Percentiles rank a stretch among this genome's conserved stretches.
phyloP scores from a whole-genome alignment of 1,140 invertebrate genomes.

The Amyelois transitella region DNA sequence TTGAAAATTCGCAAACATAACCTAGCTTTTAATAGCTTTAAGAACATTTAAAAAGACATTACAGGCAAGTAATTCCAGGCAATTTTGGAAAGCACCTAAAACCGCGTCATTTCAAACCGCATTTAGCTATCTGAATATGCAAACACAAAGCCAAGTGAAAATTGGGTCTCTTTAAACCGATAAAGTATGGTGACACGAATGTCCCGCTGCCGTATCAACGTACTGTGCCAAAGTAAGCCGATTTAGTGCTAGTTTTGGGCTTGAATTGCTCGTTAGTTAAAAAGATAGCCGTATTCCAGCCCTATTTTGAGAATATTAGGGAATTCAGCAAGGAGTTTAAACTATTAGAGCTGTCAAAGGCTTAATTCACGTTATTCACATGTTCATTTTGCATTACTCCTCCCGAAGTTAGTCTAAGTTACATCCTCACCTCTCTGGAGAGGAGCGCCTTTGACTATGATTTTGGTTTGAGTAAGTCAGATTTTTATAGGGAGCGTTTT shows the following conservation, averaged over 20 bases:
- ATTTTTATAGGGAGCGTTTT: no score
- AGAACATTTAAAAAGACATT: background rate
- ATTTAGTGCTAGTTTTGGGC: background rate
- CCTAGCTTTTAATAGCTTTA: no score
- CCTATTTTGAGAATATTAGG: background rate
- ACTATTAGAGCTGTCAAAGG: no score
- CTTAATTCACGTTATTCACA: no score
- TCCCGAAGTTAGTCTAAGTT: no score
- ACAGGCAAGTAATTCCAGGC: background rate
- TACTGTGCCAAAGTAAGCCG: background rate
- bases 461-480: no score
- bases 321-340: no score
- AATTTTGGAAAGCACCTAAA: background rate
- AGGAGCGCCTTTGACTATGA: no score
- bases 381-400: no score
- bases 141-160: conserved; percentile 10
- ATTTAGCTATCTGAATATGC: conserved; percentile 2
- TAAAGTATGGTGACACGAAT: background rate
- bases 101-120: background rate
- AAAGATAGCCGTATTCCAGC: background rate
- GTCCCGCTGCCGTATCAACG: background rate
- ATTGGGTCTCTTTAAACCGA: conserved; percentile 3
- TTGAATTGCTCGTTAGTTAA: background rate
- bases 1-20: no score
- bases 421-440: no score